Conservation (phyloP, 1,140 invertebrate species). For the Neuroterus valhalla region DNA sequence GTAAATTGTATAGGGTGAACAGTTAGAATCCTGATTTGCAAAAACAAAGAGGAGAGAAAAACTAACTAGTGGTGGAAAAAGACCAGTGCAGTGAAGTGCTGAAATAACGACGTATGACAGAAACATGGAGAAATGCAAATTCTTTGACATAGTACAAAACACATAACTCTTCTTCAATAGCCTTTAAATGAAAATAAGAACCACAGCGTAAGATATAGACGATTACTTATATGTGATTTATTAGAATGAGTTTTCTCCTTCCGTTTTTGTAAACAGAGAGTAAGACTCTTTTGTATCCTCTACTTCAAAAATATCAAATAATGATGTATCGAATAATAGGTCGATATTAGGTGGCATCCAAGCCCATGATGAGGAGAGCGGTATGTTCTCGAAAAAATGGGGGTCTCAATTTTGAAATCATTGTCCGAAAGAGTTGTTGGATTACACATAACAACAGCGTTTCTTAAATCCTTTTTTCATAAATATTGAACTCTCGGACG, state of each 20-base stretch:
- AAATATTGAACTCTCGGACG: too few species aligned
- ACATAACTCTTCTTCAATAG: constrained; percentile 70
- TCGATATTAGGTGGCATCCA: too few species aligned
- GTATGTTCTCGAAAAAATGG: too few species aligned
- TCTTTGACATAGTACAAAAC: constrained; percentile 74
- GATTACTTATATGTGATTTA: constrained; percentile 48
- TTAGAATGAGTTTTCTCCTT: constrained; percentile 7
- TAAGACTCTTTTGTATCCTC: not conserved
- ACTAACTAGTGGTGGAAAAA: constrained; percentile 6
- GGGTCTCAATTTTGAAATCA: too few species aligned
- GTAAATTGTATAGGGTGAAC: constrained; percentile 7
- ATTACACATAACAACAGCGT: too few species aligned
- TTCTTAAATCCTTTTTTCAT: too few species aligned
- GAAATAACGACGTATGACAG: constrained; percentile 45
- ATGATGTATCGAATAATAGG: not conserved
- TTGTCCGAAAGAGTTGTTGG: too few species aligned
- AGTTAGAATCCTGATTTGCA: too few species aligned
- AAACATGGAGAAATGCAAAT: constrained; percentile 69
- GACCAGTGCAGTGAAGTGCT: constrained; percentile 14
- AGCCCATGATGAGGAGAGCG: too few species aligned
- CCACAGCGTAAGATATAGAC: constrained; percentile 57
- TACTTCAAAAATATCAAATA: not conserved
- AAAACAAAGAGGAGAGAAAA: not conserved
- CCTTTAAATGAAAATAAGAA: constrained; percentile 54
- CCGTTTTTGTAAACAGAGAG: not conserved